Evolutionary conservation across 2,797 vertebrate species (phyloP).

Genomic region (Heteromormyrus szaboi): DNA sequence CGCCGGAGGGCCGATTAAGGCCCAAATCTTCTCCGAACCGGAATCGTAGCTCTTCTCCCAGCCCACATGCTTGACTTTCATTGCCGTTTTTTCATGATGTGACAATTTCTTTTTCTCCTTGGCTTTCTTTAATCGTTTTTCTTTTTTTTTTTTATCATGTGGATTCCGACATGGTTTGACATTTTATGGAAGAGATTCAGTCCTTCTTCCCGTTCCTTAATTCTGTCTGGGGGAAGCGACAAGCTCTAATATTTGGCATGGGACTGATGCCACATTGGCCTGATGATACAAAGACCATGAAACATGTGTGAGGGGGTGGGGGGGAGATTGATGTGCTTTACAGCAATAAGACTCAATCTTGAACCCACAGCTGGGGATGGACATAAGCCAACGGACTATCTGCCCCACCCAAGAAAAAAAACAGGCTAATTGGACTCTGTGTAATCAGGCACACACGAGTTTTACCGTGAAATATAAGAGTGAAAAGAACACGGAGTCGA

Average conservation of each 20-base stretch:
- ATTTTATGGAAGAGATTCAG: slow-evolving; percentile 68
- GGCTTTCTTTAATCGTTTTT: slow-evolving; percentile 11
- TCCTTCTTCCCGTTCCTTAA: slow-evolving; percentile 54
- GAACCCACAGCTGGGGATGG: neutral
- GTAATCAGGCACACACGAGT: neutral
- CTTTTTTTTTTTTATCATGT: slow-evolving; percentile 31
- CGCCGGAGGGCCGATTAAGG: slow-evolving; percentile 60
- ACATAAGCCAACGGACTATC: neutral
- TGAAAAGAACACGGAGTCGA: neutral
- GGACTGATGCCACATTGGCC: slow-evolving; percentile 31
- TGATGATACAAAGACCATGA: neutral
- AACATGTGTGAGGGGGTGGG: slow-evolving; percentile 36
- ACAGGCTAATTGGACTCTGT: neutral
- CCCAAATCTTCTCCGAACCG: slow-evolving; percentile 57
- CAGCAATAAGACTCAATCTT: neutral
- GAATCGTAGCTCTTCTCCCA: slow-evolving; percentile 19
- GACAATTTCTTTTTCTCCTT: slow-evolving; percentile 61
- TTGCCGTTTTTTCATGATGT: slow-evolving; percentile 68
- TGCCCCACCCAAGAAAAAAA: neutral
- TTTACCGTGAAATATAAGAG: neutral
- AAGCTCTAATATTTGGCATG: slow-evolving; percentile 66
- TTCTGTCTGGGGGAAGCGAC: slow-evolving; percentile 64
- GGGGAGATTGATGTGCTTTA: slow-evolving; percentile 22
- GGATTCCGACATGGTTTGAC: slow-evolving; percentile 66
- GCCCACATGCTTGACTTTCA: slow-evolving; percentile 50